Evolutionary conservation across 2,797 vertebrate genomes (phyloP), one percentile per base, ranked within the genome.

Genomic region (Poeciliopsis presidionis): DNA sequence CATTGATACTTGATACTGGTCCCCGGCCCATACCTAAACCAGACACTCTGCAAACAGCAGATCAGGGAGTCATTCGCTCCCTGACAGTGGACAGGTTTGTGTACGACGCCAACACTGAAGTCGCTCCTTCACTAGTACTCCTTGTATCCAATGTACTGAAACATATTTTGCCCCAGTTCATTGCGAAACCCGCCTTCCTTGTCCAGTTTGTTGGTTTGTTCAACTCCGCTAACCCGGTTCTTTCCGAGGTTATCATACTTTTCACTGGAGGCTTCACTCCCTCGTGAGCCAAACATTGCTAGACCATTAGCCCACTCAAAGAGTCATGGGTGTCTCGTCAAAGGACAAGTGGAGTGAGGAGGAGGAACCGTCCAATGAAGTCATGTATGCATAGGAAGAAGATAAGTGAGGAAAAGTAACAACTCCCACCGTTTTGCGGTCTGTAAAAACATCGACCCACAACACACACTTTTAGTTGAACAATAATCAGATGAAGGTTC

Each of bases 181-280:
- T 49, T 25, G 77, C 72, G 41, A 73, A 86, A 82, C 80, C 82
- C n/a, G 69, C 72, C 78, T 86, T 86, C 82, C 85, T 86, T 8
- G 33, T 92, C 79, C 63, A 71, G 84, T 82, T 70, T 47, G 84
- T 89, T 88, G 61, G 84, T 82, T 70, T 51, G 84, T 90, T 88
- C 82, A 87, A 92, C 91, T 89, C 86, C 46, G 12, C 88, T 94
- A 94, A 95, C 84, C 13, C 85, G 75, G 88, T 94, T 93, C 93
- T 45, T 78, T 84, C 84, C 85, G 85, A 87, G 89, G 89, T 90
- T 86, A 85, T 87, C 76, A 77, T 82, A 81, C 16, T 79, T 51
- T 51, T 81, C 77, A 76, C 86, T 70, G 76, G 75, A 47, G 85
- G 86, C 81, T 86, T 41, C 51, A 13, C 83, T 85, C 84, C 79